A percentile compares a stretch with the other conserved stretches of the same genome.
Evolutionary conservation across 1,140 invertebrate species (phyloP).

Genomic region (Phortica variegata): DNA sequence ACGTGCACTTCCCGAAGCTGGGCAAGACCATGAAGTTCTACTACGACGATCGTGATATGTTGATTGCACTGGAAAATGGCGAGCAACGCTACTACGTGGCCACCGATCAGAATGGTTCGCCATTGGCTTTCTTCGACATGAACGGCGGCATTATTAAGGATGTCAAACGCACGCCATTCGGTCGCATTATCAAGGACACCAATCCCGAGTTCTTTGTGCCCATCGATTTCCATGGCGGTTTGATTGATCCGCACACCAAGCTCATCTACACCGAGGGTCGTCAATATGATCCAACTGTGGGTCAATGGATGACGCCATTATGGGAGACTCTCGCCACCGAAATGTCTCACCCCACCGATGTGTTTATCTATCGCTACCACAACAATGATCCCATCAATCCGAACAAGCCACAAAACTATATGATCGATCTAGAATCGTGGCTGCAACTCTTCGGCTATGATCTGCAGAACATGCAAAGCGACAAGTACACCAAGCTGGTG

Average conservation of each 20-base stretch:
- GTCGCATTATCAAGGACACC: constrained; percentile 82
- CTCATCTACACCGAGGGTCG: constrained; percentile 74
- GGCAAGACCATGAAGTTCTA: constrained; percentile 77
- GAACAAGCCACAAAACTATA: constrained; percentile 72
- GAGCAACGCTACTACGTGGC: constrained; percentile 88
- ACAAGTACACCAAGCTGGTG: constrained; percentile 72
- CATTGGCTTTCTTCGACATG: constrained; percentile 85
- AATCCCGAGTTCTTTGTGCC: constrained; percentile 90
- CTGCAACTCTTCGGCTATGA: constrained; percentile 86
- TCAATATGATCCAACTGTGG: constrained; percentile 88
- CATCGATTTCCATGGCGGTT: constrained; percentile 89
- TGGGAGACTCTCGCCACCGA: constrained; percentile 83
- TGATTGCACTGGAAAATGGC: constrained; percentile 80
- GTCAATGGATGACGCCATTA: constrained; percentile 92
- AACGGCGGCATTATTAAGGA: constrained; percentile 90
- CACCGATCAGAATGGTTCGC: constrained; percentile 89
- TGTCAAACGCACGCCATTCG: constrained; percentile 87
- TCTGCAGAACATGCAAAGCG: constrained; percentile 80
- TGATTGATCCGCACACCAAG: constrained; percentile 80
- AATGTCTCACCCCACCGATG: constrained; percentile 79
- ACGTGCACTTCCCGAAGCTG: constrained; percentile 87
- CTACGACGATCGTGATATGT: constrained; percentile 81
- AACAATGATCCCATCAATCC: constrained; percentile 91
- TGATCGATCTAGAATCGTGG: constrained; percentile 84
- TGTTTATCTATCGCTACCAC: constrained; percentile 88